Evolutionary conservation across 2,797 vertebrate species (phyloP), one percentile per base, ranked within the genome.

Genomic region (Alfaro cultratus): DNA sequence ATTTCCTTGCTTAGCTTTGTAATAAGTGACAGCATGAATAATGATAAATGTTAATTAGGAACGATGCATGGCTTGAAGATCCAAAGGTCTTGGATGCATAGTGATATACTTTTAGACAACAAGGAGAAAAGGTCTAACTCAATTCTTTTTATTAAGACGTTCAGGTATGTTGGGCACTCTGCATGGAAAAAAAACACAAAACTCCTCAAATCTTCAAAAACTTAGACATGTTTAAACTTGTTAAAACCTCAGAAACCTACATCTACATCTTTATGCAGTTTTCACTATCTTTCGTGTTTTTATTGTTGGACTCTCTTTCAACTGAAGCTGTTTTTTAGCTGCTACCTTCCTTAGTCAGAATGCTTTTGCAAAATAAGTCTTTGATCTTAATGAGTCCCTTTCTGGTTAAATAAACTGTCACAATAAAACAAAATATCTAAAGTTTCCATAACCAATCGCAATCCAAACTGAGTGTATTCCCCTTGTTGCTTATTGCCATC

Each of bases 1-100:
- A 73, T 72, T 62, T 47, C 23, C 57, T 34, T 53, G 36, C 36
- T 9, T 39, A 39, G 62, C 4, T 73, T 49, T 78, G 57, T 81
- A 70, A 80, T 64, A 76, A 45, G n/a, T 18, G 4, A 55, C 6
- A 41, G n/a, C 64, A 68, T 41, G 34, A 11, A 23, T 18, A 31
- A 62, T 34, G 29, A 62, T 31, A 64, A 64, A 64, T 21, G 64
- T 23, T 41, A 41, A 39, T 26, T 68, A 41, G 64, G 36, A 41
- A 41, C 3, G 4, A 39, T 68, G 16, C 26, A 68, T 10, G 36
- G 1, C 64, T 10, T 68, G 41, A 64, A 34, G 62, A 67, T 67
- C 31, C 31, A 36, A 67, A 39, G 21, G 64, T 23, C 60, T 36
- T 9, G 15, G 31, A 68, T 13, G 18, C 18, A 23, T 11, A 11